Evolutionary conservation across 2,113 vertebrate species (phyloP).

Genomic region (Nyctibius bracteatus): DNA sequence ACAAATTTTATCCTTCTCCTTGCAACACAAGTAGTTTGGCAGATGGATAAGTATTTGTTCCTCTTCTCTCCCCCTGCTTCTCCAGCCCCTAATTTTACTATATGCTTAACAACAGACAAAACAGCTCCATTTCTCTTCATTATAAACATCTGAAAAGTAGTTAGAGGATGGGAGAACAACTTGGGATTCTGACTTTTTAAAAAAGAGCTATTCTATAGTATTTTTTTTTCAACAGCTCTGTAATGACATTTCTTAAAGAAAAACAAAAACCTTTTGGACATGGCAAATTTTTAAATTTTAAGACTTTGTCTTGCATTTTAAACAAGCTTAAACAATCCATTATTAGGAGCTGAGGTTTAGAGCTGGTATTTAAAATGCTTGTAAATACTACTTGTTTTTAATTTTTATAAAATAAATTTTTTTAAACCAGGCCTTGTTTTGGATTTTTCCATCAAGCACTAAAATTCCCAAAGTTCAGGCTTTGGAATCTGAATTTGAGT

Average conservation of each 20-base stretch:
- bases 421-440: slow-evolving; percentile 55
- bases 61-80: not conserved
- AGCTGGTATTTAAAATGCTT: slow-evolving; percentile 76
- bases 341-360: slow-evolving; percentile 60
- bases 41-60: not conserved
- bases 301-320: slow-evolving; percentile 64
- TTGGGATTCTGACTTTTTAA: not conserved
- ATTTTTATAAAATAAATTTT: slow-evolving; percentile 86
- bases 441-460: slow-evolving; percentile 51
- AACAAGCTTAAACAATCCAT: slow-evolving; percentile 47
- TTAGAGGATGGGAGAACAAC: slow-evolving; percentile 8
- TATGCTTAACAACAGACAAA: not conserved
- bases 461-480: not conserved
- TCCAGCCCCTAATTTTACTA: not conserved
- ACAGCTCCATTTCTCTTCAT: not conserved
- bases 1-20: not conserved
- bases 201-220: not conserved
- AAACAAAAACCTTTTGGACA: not conserved
- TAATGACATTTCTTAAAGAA: not conserved
- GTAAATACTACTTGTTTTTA: slow-evolving; percentile 83
- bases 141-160: not conserved
- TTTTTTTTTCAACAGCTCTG: not conserved
- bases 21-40: not conserved
- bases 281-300: not conserved
- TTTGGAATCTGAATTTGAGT: not conserved